Conservation (phyloP, 1,140 invertebrate species). For the Pteromalus puparum region DNA sequence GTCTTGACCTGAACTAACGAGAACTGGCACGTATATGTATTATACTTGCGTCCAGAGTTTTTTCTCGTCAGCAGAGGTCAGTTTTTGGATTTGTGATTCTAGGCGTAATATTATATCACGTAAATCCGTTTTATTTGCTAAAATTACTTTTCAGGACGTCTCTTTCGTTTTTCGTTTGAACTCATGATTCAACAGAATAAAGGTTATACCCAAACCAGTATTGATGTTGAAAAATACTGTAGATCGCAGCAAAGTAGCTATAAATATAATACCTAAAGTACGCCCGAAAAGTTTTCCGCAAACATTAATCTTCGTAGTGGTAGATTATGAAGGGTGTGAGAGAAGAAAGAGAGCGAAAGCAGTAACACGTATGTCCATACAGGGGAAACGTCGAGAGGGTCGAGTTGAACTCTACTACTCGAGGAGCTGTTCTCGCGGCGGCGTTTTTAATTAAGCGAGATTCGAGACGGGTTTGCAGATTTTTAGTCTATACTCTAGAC, state of each 20-base stretch:
- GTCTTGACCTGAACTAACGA: not conserved
- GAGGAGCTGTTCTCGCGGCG: not conserved
- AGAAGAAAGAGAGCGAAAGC: not conserved
- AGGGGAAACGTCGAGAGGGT: not conserved
- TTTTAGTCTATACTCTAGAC: slow-evolving; percentile 50
- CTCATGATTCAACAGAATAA: no score
- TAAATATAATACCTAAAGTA: no score
- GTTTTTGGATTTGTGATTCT: no score
- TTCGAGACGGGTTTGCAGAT: slow-evolving; percentile 61
- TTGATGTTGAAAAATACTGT: no score
- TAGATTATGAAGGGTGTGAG: not conserved
- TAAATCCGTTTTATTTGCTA: no score
- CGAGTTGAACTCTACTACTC: not conserved
- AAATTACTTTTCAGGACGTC: no score
- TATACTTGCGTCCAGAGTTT: no score
- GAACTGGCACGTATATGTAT: not conserved
- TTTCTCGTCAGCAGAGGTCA: no score
- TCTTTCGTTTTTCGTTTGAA: no score
- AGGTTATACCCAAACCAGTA: no score
- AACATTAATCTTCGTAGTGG: not conserved
- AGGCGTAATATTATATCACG: no score
- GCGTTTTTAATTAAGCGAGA: slow-evolving; percentile 69
- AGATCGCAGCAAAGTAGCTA: not conserved
- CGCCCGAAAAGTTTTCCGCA: not conserved
- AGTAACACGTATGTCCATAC: not conserved